Evolutionary conservation across 2,113 vertebrate genomes (phyloP).

Genomic region (Tiliqua scincoides): DNA sequence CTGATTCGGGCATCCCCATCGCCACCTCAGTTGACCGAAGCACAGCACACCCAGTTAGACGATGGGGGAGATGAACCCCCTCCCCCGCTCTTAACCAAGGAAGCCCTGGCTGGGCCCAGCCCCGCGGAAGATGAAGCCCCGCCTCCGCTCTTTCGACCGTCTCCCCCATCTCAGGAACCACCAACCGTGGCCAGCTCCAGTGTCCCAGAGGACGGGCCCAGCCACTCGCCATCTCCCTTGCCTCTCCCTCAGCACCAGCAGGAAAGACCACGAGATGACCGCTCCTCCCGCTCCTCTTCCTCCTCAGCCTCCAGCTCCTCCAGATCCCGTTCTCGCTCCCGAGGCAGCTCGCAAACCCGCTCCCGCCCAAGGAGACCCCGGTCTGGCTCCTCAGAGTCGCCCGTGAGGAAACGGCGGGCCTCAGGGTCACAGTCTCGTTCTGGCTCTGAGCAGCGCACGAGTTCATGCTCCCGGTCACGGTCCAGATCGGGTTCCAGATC

Average conservation of each 20-base stretch:
- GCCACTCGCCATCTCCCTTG: slow-evolving; percentile 33
- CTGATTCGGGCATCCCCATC: slow-evolving; percentile 62
- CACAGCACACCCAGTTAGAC: slow-evolving; percentile 46
- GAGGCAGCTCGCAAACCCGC: slow-evolving; percentile 61
- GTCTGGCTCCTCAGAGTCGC: slow-evolving; percentile 45
- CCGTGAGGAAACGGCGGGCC: not conserved
- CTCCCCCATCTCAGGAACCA: slow-evolving; percentile 58
- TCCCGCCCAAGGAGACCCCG: slow-evolving; percentile 49
- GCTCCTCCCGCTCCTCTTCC: slow-evolving; percentile 62
- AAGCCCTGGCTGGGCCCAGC: slow-evolving; percentile 54
- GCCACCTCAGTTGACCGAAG: slow-evolving; percentile 66
- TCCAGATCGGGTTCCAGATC: slow-evolving; percentile 64
- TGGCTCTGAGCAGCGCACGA: not conserved
- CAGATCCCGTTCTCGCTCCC: slow-evolving; percentile 68
- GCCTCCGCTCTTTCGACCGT: slow-evolving; percentile 64
- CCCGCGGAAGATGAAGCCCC: slow-evolving; percentile 60
- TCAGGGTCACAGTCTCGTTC: slow-evolving; percentile 57
- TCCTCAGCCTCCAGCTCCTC: slow-evolving; percentile 56
- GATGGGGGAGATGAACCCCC: slow-evolving; percentile 64
- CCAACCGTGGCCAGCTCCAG: not conserved
- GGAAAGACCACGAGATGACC: slow-evolving; percentile 34
- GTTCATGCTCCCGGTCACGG: slow-evolving; percentile 50
- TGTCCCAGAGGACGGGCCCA: slow-evolving; percentile 49
- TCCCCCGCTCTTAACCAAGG: slow-evolving; percentile 71
- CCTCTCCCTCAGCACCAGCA: slow-evolving; percentile 27